phyloP scores from a whole-genome alignment of 2,797 vertebrate genomes.

The Aeoliscus strigatus region DNA sequence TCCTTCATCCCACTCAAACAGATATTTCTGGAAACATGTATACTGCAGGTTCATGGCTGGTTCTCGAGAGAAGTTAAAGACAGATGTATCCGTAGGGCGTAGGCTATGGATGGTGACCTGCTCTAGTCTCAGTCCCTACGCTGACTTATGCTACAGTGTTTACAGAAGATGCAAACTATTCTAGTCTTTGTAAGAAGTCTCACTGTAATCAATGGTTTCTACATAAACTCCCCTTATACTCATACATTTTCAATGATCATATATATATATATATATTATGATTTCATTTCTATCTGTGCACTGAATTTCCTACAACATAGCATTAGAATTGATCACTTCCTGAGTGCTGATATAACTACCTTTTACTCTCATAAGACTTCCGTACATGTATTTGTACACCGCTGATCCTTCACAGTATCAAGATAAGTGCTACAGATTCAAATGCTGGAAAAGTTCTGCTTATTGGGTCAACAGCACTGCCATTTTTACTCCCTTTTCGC shows the following conservation, averaged over 20 bases:
- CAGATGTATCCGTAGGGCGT: conserved; percentile 45
- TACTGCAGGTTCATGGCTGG: conserved; percentile 38
- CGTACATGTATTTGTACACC: conserved; percentile 38
- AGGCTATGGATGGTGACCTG: conserved; percentile 31
- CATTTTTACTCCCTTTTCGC: conserved; percentile 50
- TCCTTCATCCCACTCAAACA: conserved; percentile 12
- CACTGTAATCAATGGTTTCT: conserved; percentile 41
- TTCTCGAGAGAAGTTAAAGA: conserved; percentile 50
- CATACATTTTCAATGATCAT: conserved; percentile 11
- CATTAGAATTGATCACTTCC: conserved; percentile 45
- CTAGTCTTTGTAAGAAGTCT: conserved; percentile 46
- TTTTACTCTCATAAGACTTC: conserved; percentile 31
- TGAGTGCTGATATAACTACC: conserved; percentile 50
- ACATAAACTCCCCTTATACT: conserved; percentile 21
- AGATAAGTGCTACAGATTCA: conserved; percentile 82
- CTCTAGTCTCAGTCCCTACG: conserved; percentile 19
- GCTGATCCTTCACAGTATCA: conserved; percentile 79
- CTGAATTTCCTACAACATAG: conserved; percentile 15
- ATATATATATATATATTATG: too few relatives aligned
- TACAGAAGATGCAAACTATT: conserved; percentile 46
- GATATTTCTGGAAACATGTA: conserved; percentile 11
- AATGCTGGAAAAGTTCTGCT: conserved; percentile 78
- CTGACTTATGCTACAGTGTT: conserved; percentile 38
- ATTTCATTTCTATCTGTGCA: conserved; percentile 31
- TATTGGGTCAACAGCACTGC: conserved; percentile 52